These are phyloP conservation scores for Hemiprocne comata DNA, from an alignment of 2,113 vertebrate genomes.

Conservation along the genomic window DNA sequence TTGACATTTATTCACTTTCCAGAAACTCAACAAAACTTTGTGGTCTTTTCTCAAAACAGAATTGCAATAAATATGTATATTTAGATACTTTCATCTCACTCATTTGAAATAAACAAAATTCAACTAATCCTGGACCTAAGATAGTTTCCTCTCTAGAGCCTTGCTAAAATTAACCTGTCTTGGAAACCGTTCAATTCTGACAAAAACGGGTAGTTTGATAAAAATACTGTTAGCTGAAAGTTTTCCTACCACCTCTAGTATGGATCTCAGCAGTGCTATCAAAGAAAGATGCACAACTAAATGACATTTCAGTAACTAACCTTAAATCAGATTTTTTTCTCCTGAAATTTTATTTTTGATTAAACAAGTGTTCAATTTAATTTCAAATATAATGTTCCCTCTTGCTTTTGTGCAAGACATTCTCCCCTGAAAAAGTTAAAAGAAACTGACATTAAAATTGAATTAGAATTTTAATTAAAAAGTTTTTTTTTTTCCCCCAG, in stretches of 20 bases:
- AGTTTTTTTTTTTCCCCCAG: background rate
- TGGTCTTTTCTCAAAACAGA: background rate
- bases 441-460: background rate
- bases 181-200: background rate
- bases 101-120: background rate
- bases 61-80: background rate
- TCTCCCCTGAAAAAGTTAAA: background rate
- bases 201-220: background rate
- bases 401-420: background rate
- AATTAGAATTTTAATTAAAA: background rate
- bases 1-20: background rate
- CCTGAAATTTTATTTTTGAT: background rate
- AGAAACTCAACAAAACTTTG: background rate
- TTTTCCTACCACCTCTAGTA: background rate
- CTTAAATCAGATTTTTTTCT: background rate
- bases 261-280: background rate
- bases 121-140: background rate
- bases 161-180: background rate
- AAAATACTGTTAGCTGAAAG: conserved; percentile 1
- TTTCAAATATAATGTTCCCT: background rate
- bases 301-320: background rate
- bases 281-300: background rate
- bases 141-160: background rate
- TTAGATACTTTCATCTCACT: background rate
- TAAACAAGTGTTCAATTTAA: background rate